Evolutionary conservation across 2,888 invertebrate genomes (phyloP).

Genomic region (Nyleta sp.): DNA sequence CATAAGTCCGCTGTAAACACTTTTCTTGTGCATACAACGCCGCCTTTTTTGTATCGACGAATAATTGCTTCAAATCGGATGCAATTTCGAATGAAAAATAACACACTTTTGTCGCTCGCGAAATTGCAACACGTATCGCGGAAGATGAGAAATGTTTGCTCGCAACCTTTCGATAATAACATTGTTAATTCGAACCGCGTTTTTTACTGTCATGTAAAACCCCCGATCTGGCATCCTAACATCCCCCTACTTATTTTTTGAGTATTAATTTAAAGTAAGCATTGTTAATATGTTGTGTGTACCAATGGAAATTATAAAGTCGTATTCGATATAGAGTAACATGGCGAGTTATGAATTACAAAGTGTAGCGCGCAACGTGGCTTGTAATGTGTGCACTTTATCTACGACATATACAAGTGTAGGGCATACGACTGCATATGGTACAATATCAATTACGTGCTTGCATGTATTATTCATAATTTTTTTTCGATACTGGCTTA

Average conservation of each 20-base stretch:
- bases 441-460: slow-evolving; percentile 18
- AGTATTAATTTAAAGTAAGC: not conserved
- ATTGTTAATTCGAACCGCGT: not conserved
- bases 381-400: slow-evolving; percentile 30
- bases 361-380: slow-evolving; percentile 19
- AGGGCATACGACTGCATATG: slow-evolving; percentile 1
- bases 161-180: not conserved
- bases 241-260: too few relatives aligned
- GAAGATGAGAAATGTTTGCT: slow-evolving; percentile 19
- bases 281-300: slow-evolving; percentile 6
- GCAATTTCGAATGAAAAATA: slow-evolving; percentile 36
- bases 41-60: slow-evolving; percentile 25
- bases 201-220: too few relatives aligned
- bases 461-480: slow-evolving; percentile 10
- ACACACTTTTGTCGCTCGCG: slow-evolving; percentile 14
- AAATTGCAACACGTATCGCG: slow-evolving; percentile 22
- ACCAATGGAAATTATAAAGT: slow-evolving; percentile 11
- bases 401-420: slow-evolving; percentile 16
- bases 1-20: slow-evolving; percentile 57
- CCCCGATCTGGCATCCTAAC: too few relatives aligned
- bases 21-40: slow-evolving; percentile 44
- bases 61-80: slow-evolving; percentile 46
- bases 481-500: not conserved
- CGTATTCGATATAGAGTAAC: slow-evolving; percentile 17
- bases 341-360: slow-evolving; percentile 26